These are phyloP conservation scores for Catostylus mosaicus DNA, from an alignment of 30 jellyfish, hydroid and myxozoan species.

Conservation along the genomic window DNA sequence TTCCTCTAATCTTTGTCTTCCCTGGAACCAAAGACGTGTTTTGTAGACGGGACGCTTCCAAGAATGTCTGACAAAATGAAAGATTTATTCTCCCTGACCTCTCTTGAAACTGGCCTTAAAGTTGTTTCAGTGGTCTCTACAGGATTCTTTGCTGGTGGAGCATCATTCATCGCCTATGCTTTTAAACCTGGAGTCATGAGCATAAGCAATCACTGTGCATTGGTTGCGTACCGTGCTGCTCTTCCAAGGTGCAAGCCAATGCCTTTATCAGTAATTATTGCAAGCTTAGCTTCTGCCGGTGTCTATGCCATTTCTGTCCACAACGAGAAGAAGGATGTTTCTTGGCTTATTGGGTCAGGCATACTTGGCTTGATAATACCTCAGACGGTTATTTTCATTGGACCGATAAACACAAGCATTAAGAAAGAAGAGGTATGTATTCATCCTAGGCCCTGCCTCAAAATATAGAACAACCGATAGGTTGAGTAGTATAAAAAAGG, in stretches of 20 bases:
- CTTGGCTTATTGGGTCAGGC: conserved; percentile 56
- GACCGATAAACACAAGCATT: conserved; percentile 47
- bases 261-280: conserved; percentile 34
- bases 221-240: conserved; percentile 47
- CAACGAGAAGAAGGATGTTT: conserved; percentile 8
- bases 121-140: conserved; percentile 49
- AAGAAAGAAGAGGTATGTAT: conserved; percentile 40
- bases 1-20: background rate
- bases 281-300: conserved; percentile 52
- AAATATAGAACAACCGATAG: background rate
- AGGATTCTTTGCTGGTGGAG: conserved; percentile 68
- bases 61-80: conserved; percentile 31
- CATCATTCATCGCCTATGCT: conserved; percentile 54
- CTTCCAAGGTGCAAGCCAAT: conserved; percentile 48
- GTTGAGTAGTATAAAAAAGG: background rate
- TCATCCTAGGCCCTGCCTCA: too few species aligned
- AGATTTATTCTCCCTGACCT: conserved; percentile 18
- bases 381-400: conserved; percentile 43
- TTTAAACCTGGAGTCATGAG: conserved; percentile 64
- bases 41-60: background rate
- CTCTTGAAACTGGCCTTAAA: conserved; percentile 52
- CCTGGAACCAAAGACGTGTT: background rate
- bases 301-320: conserved; percentile 38
- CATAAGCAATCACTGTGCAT: conserved; percentile 71
- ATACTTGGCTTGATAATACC: conserved; percentile 44